Evolutionary conservation across 2,797 vertebrate genomes (phyloP), one percentile per base, ranked within the genome.

Genomic region (Oryzias dopingdopingensis): DNA sequence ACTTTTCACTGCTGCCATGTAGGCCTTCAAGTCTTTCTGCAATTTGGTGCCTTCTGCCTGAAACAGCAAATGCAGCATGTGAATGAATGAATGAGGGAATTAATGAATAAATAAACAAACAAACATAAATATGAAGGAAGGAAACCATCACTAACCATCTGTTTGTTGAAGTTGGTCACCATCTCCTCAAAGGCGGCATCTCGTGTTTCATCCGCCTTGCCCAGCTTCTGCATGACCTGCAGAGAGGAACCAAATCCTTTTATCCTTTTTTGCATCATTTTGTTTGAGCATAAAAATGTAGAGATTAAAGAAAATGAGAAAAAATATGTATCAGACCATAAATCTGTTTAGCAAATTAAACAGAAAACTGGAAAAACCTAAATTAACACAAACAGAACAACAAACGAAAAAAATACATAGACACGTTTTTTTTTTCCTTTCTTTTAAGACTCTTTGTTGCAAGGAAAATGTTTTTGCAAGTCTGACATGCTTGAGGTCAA

Each of bases 201-300:
- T 60, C 88, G 81, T 2, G 91, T 92, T 81, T 92, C 91, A 14
- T 92, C 91, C 0, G 90, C 88, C 77, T 92, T 92, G 4, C 91
- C 91, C 53, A 98, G 92, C 65, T 98, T 98, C 91, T 99, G 97
- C 71, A 99, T 75, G 52, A 98, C 96, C 97, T 99, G 86, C 5
- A 52, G 24, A 37, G 4, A 18, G 16, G 8, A 22, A 7, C 18
- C 3, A 14, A 24, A 29, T 6, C 22, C 17, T 16, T 15, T 14
- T 14, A 4, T 14, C 6, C 5, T 4, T 7, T 3, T 23, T 16
- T 49, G 8, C n/a, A 4, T 14, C 29, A 32, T 32, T 26, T 51
- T 15, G 4, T 16, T 42, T 15, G 6, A 4, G 14, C 15, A n/a
- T 2, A 42, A 15, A 16, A 37, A 37, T 13, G 0, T 37, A 13